phyloP scores from a whole-genome alignment of 1,140 invertebrate species.

The Zaprionus taronus region DNA sequence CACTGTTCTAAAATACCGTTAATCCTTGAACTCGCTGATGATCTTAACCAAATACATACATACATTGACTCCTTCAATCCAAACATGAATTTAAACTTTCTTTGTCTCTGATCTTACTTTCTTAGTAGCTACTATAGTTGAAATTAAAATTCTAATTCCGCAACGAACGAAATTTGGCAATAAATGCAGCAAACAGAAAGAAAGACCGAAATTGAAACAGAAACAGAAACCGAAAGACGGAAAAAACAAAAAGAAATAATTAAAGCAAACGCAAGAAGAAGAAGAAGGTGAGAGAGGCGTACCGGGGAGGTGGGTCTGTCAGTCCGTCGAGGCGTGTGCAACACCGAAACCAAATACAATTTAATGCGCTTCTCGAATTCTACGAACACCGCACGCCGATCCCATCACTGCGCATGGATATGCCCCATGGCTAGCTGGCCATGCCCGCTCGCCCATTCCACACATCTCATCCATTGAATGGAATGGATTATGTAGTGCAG shows the following conservation, averaged over 20 bases:
- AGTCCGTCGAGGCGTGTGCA: constrained; percentile 46
- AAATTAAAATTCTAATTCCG: constrained; percentile 19
- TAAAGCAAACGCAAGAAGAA: constrained; percentile 22
- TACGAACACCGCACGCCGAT: constrained; percentile 39
- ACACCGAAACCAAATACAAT: constrained; percentile 74
- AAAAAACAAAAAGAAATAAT: constrained; percentile 41
- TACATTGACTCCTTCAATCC: neutral
- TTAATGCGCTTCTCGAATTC: constrained; percentile 73
- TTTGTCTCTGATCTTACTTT: neutral
- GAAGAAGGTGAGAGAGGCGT: neutral
- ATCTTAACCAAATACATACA: neutral
- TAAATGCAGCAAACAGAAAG: constrained; percentile 12
- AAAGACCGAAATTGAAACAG: constrained; percentile 9
- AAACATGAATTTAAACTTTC: neutral
- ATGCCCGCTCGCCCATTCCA: constrained; percentile 15
- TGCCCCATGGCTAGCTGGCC: constrained; percentile 40
- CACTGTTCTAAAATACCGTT: neutral
- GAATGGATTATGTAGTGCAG: constrained; percentile 6
- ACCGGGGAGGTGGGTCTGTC: constrained; percentile 1
- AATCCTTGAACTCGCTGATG: neutral
- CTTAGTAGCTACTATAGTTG: neutral
- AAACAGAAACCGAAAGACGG: constrained; percentile 14
- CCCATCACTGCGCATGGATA: constrained; percentile 60
- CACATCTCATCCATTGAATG: constrained; percentile 4
- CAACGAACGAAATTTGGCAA: constrained; percentile 23